These are phyloP conservation scores for Lithophane leautieri DNA, from an alignment of 2,888 invertebrate genomes.

Conservation along the genomic window DNA sequence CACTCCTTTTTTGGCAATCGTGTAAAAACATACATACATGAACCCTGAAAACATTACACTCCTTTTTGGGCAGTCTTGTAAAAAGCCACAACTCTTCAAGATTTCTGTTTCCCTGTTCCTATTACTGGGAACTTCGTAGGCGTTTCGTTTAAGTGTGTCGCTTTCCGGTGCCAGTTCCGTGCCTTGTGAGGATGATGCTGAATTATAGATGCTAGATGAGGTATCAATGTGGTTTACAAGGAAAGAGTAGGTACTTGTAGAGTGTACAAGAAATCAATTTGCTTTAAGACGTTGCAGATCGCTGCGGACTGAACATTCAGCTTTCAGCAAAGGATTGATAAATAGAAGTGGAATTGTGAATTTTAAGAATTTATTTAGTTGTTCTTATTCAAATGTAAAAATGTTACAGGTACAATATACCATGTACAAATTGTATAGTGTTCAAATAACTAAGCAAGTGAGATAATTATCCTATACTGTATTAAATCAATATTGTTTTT, in stretches of 20 bases:
- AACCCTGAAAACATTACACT: too few relatives aligned
- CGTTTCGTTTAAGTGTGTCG: conserved; percentile 71
- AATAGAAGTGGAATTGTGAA: background rate
- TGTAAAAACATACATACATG: too few relatives aligned
- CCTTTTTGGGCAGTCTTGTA: too few relatives aligned
- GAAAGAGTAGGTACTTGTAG: background rate
- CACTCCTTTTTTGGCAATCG: too few relatives aligned
- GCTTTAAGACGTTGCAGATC: background rate
- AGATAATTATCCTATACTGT: background rate
- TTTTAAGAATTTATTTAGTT: background rate
- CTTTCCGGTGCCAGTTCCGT: conserved; percentile 58
- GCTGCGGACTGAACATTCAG: background rate
- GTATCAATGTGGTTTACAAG: background rate
- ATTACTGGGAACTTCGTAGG: conserved; percentile 70
- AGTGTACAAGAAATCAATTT: too few relatives aligned
- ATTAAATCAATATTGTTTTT: background rate
- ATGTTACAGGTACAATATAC: background rate
- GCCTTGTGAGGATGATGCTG: conserved; percentile 21
- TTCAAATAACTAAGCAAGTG: background rate
- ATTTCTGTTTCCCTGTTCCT: conserved; percentile 65
- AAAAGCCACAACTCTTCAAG: conserved; percentile 22
- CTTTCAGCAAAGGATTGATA: background rate
- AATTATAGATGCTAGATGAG: conserved; percentile 46
- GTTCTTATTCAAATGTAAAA: background rate
- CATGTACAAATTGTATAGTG: background rate